Percentiles rank a stretch among this genome's conserved stretches.
phyloP scores from a whole-genome alignment of 2,797 vertebrate species.

The Anas bahamensis region DNA sequence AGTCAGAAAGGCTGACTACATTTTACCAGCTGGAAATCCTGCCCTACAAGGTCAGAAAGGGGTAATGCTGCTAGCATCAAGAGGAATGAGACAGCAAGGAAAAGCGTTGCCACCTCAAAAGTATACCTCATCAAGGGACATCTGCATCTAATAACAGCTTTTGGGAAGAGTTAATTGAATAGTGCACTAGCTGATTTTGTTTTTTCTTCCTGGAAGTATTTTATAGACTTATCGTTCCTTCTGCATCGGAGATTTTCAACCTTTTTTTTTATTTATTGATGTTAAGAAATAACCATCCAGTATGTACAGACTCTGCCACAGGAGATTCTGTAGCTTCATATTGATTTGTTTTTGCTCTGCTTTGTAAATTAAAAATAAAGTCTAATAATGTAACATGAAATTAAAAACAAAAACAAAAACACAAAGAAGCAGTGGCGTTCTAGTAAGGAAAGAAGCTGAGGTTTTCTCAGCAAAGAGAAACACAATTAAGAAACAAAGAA shows the following conservation, averaged over 20 bases:
- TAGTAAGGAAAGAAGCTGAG: not conserved
- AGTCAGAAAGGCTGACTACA: not conserved
- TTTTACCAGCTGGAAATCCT: not conserved
- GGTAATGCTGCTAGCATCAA: not conserved
- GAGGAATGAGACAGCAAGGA: not conserved
- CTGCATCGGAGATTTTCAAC: not conserved
- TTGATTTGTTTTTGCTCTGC: not conserved
- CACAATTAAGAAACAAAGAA: not conserved
- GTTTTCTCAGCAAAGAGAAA: slow-evolving; percentile 3
- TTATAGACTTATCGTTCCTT: not conserved
- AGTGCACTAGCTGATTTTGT: not conserved
- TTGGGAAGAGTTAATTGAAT: not conserved
- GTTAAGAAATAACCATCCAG: not conserved
- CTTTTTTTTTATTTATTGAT: not conserved
- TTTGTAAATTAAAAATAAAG: not conserved
- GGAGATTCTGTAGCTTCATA: not conserved
- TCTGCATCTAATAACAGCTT: not conserved
- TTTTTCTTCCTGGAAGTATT: not conserved
- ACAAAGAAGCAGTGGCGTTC: not conserved
- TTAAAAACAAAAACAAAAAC: not conserved
- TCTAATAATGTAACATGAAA: not conserved
- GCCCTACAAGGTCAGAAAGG: not conserved
- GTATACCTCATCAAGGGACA: not conserved
- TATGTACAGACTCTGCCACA: not conserved
- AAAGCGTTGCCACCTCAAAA: not conserved